These are phyloP conservation scores for Sebastes vulpes DNA, from an alignment of 2,797 vertebrate genomes.

Conservation along the genomic window DNA sequence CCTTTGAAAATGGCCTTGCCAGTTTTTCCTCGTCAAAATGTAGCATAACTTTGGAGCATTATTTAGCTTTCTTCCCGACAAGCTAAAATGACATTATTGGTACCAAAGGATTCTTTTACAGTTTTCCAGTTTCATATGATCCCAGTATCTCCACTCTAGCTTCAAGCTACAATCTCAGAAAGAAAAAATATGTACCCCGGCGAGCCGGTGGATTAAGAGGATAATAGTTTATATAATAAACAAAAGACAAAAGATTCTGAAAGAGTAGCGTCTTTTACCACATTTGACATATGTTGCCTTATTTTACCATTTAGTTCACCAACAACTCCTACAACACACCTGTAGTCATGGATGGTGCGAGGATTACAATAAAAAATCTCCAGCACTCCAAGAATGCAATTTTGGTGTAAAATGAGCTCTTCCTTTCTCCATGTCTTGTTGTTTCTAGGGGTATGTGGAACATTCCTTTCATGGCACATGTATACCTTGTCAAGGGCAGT, in stretches of 20 bases:
- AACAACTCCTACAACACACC: not conserved
- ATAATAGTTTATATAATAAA: not conserved
- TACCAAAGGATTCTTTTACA: too few species aligned
- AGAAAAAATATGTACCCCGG: too few species aligned
- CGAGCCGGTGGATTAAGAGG: too few species aligned
- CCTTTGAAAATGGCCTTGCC: too few species aligned
- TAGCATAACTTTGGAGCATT: too few species aligned
- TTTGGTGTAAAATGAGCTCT: slow-evolving; percentile 13
- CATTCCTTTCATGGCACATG: slow-evolving; percentile 95
- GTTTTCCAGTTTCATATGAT: too few species aligned
- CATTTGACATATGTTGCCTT: not conserved
- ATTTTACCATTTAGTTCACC: not conserved
- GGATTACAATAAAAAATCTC: not conserved
- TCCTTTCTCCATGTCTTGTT: slow-evolving; percentile 47
- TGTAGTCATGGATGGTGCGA: not conserved
- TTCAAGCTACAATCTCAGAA: too few species aligned
- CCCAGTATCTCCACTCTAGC: too few species aligned
- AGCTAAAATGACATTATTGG: too few species aligned
- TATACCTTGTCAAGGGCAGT: slow-evolving; percentile 94
- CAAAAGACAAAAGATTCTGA: not conserved
- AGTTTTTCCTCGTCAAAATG: too few species aligned
- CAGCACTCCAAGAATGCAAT: slow-evolving; percentile 7
- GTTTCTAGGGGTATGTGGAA: slow-evolving; percentile 94
- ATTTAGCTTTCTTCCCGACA: too few species aligned
- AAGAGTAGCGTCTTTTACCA: slow-evolving; percentile 9